Percentiles rank a stretch among this genome's conserved stretches.
Evolutionary conservation across 2,888 invertebrate species (phyloP).

Genomic region (Pollenia labialis): DNA sequence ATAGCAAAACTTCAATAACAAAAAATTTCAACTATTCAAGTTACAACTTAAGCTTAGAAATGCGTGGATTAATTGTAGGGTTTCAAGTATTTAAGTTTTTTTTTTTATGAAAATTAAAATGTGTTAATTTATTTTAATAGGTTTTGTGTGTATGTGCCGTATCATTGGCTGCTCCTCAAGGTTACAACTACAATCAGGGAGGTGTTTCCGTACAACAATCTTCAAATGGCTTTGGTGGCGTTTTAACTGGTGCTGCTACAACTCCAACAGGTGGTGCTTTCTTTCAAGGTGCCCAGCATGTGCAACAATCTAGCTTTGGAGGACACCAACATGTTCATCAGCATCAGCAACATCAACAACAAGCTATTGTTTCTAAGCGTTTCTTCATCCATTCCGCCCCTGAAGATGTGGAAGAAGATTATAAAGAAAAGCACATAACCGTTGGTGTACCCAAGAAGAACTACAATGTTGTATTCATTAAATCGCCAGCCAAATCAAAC

Average conservation of each 20-base stretch:
- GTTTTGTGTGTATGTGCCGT: slow-evolving; percentile 81
- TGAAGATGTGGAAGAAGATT: slow-evolving; percentile 82
- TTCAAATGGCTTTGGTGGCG: slow-evolving; percentile 9
- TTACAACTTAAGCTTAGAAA: slow-evolving; percentile 78
- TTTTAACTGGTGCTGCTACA: slow-evolving; percentile 6
- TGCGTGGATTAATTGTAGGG: slow-evolving; percentile 83
- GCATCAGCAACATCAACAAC: slow-evolving; percentile 77
- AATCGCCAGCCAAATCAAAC: slow-evolving; percentile 81
- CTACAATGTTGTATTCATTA: slow-evolving; percentile 84
- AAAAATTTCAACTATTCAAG: slow-evolving; percentile 76
- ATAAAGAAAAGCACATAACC: slow-evolving; percentile 81
- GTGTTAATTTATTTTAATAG: slow-evolving; percentile 70
- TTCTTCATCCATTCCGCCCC: slow-evolving; percentile 84
- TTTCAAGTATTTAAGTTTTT: not conserved
- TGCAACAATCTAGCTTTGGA: slow-evolving; percentile 74
- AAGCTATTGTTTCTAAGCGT: slow-evolving; percentile 81
- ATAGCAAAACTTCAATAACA: slow-evolving; percentile 74
- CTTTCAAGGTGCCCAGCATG: slow-evolving; percentile 48
- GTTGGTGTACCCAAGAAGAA: slow-evolving; percentile 83
- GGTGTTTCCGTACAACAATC: slow-evolving; percentile 41
- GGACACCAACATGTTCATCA: slow-evolving; percentile 70
- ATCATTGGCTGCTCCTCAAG: slow-evolving; percentile 82
- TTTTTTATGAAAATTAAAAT: not conserved
- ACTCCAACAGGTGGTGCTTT: slow-evolving; percentile 17
- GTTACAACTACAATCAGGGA: slow-evolving; percentile 81